Conservation (phyloP, 2,797 vertebrate genomes). For the Anas capensis region DNA sequence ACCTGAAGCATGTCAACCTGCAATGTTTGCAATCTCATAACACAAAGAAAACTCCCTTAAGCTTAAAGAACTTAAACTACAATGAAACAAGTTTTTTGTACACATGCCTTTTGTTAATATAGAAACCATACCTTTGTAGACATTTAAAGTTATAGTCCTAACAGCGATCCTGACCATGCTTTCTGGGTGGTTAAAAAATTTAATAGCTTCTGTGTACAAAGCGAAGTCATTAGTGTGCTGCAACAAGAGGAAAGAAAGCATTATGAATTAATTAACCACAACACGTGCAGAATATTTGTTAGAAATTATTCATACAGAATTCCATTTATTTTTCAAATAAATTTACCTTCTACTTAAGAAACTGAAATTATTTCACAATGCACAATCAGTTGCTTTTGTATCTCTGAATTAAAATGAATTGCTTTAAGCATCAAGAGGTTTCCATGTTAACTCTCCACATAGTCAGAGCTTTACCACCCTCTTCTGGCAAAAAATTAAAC, state of each 20-base stretch:
- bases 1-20: background rate
- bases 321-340: background rate
- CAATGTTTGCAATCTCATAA: background rate
- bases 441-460: background rate
- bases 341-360: background rate
- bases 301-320: background rate
- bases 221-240: constrained; percentile 99
- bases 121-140: constrained; percentile 94
- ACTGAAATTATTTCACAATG: background rate
- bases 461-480: constrained; percentile 32
- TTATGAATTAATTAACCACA: constrained; percentile 51
- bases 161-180: constrained; percentile 99
- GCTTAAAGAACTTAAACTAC: background rate
- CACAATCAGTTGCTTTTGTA: background rate
- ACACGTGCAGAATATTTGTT: background rate
- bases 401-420: background rate
- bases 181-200: constrained; percentile 99
- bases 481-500: constrained; percentile 24
- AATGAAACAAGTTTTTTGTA: background rate
- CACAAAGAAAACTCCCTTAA: background rate
- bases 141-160: constrained; percentile 97
- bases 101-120: background rate
- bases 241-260: constrained; percentile 80
- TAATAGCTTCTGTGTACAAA: constrained; percentile 99
- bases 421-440: background rate